Conservation (phyloP, 2,797 vertebrate species). For the Hippopotamyrus pictus region DNA sequence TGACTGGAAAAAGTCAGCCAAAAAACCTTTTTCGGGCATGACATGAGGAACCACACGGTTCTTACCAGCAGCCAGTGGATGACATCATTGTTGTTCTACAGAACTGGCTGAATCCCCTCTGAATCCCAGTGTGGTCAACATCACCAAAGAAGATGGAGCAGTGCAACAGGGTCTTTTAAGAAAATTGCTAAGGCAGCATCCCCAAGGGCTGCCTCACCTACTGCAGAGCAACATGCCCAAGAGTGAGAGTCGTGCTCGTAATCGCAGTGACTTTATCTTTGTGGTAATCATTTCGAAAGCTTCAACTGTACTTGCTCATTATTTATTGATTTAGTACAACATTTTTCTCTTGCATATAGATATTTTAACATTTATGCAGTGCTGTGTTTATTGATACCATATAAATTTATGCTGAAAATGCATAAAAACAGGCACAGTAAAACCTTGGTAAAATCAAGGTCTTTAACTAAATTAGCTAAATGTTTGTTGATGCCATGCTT, state of each 20-base stretch:
- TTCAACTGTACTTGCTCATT: background rate
- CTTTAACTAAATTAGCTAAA: background rate
- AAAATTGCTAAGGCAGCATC: conserved; percentile 61
- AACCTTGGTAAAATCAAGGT: background rate
- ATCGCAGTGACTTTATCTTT: background rate
- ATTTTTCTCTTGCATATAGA: background rate
- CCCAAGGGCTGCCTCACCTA: conserved; percentile 63
- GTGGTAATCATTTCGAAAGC: background rate
- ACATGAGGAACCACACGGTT: background rate
- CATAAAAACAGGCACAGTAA: background rate
- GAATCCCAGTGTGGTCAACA: conserved; percentile 29
- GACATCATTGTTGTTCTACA: conserved; percentile 16
- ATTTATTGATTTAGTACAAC: background rate
- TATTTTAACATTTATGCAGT: background rate
- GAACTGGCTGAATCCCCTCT: conserved; percentile 51
- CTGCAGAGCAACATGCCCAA: conserved; percentile 74
- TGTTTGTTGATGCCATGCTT: background rate
- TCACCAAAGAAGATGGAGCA: conserved; percentile 24
- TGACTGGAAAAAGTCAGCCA: background rate
- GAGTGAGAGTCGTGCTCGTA: conserved; percentile 48
- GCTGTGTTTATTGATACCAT: background rate
- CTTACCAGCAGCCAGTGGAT: background rate
- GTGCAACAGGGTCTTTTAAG: conserved; percentile 48
- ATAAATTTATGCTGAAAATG: background rate
- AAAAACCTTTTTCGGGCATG: background rate